phyloP scores from a whole-genome alignment of 2,888 invertebrate genomes.

The Fragum sueziense region DNA sequence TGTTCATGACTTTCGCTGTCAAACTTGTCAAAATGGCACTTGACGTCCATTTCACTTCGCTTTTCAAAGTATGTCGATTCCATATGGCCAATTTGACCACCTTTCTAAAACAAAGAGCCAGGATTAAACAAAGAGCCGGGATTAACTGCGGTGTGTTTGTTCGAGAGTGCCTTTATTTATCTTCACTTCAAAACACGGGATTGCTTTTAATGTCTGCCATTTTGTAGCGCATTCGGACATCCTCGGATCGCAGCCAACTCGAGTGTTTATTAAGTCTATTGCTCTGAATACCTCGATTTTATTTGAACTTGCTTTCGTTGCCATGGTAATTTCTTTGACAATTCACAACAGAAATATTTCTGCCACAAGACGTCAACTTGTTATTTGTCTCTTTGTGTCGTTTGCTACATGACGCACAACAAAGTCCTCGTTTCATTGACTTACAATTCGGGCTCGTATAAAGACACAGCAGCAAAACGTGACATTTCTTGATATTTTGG shows the following conservation, averaged over 20 bases:
- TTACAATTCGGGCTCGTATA: no score
- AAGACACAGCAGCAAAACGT: no score
- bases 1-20: slow-evolving; percentile 18
- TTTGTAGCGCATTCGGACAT: slow-evolving; percentile 11
- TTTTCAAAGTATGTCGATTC: background rate
- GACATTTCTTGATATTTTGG: no score
- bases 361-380: no score
- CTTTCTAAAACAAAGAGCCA: slow-evolving; percentile 19
- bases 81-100: slow-evolving; percentile 29
- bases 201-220: slow-evolving; percentile 46
- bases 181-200: slow-evolving; percentile 40
- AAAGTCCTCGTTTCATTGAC: no score
- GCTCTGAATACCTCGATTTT: background rate
- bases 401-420: no score
- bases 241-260: background rate
- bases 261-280: slow-evolving; percentile 7
- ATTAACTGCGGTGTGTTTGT: slow-evolving; percentile 19
- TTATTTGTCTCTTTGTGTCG: no score
- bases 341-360: no score
- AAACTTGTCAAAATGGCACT: slow-evolving; percentile 18
- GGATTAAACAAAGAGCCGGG: no score
- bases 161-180: slow-evolving; percentile 39
- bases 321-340: no score
- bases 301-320: background rate
- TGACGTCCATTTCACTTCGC: background rate